Evolutionary conservation across 2,888 invertebrate genomes (phyloP), one percentile per base, ranked within the genome.

Genomic region (Coelogynopora nodosa): DNA sequence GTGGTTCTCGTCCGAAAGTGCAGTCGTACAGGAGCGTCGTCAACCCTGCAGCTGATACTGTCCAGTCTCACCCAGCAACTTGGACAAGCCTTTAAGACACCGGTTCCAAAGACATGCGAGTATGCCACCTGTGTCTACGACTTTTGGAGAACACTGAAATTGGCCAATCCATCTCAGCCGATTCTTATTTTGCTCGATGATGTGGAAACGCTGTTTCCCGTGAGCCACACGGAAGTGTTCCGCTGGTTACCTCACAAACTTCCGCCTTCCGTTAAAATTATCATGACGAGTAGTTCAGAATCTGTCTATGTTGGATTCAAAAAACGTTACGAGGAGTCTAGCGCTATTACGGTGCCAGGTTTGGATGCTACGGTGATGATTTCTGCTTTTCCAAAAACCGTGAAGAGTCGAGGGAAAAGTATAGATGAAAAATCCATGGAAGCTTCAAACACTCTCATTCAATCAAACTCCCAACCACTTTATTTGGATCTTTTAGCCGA

Each of bases 211-310:
- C 67, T 86, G n/a, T 86, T 67, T 86, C 86, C 86, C 0, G 28
- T 23, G 30, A 87, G 86, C 29, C 86, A 86, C 85, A 86, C 86
- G 2, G 86, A 86, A 31, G 30, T 86, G 87, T 49, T 86, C 27
- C 86, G 85, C 0, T 86, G 86, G 86, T 28, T 86, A 0, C 86
- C 86, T 13, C 86, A 86, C 31, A 27, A 30, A 27, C 30, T 86
- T 13, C 86, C 86, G 18, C 28, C 31, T 0, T 23, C 23, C 26
- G 86, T 86, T 0, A 86, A 86, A 87, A 31, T 86, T 30, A 2
- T 86, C 10, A 49, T 86, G 10, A 86, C 86, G 0, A 49, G 86
- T 1, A 49, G 86, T 1, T 86, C 85, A 26, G 86, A 86, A 18
- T 18, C 67, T 1, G n/a, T 86, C 30, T 67, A 1, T 86, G 30